Evolutionary conservation across 2,113 vertebrate species (phyloP).

Genomic region (Fukomys damarensis): DNA sequence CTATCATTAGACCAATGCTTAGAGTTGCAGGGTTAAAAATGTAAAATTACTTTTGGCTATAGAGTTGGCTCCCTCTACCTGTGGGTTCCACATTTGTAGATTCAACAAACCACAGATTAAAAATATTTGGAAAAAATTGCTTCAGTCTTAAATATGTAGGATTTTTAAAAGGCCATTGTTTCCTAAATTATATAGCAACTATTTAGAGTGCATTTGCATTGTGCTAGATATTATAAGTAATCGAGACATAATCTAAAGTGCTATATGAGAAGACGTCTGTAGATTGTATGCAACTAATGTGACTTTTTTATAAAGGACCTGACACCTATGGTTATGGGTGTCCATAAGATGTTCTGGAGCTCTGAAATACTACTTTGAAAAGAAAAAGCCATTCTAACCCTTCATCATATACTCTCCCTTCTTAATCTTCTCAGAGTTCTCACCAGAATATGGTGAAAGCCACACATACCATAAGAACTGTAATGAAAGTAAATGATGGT

Average conservation of each 20-base stretch:
- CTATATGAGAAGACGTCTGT: background rate
- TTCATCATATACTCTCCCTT: background rate
- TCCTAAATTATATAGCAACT: background rate
- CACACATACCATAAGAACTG: background rate
- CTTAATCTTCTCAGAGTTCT: background rate
- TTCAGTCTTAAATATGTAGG: background rate
- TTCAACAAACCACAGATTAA: background rate
- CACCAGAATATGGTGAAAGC: background rate
- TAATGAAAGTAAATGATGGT: background rate
- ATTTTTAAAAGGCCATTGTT: background rate
- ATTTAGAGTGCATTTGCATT: background rate
- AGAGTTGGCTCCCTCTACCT: background rate
- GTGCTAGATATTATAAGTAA: background rate
- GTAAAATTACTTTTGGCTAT: background rate
- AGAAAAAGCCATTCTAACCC: background rate
- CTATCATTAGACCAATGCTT: background rate
- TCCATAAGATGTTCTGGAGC: background rate
- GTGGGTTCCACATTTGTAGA: background rate
- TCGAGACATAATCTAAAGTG: background rate
- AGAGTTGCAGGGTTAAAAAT: background rate
- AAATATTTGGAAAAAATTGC: background rate
- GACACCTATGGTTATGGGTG: background rate
- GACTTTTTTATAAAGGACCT: background rate
- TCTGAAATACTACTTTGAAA: background rate
- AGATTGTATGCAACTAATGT: background rate